These are phyloP conservation scores for Caenorhabditis afra DNA, from an alignment of 2,888 invertebrate genomes.

Conservation along the genomic window DNA sequence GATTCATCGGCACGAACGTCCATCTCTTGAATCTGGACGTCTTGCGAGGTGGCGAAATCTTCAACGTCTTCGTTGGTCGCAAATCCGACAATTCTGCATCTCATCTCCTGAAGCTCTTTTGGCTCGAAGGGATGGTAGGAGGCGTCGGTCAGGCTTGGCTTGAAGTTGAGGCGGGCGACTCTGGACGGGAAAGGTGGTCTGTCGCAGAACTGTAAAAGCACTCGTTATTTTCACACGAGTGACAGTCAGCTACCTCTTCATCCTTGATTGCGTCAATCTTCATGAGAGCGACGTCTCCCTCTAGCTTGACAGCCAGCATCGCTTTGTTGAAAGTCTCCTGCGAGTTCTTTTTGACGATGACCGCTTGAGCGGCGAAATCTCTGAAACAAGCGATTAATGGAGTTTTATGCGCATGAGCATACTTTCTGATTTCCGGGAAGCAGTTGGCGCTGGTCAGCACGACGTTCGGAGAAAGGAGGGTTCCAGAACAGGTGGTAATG, in stretches of 20 bases:
- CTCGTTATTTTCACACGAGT: neutral
- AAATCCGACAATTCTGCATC: slow-evolving; percentile 57
- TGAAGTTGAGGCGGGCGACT: slow-evolving; percentile 46
- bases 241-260: slow-evolving; percentile 8
- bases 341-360: slow-evolving; percentile 22
- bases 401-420: no score
- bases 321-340: slow-evolving; percentile 25
- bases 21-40: slow-evolving; percentile 36
- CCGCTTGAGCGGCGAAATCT: slow-evolving; percentile 24
- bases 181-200: slow-evolving; percentile 35
- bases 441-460: slow-evolving; percentile 56
- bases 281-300: slow-evolving; percentile 48
- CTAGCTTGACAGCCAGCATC: slow-evolving; percentile 46
- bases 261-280: slow-evolving; percentile 38
- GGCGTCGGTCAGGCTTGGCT: slow-evolving; percentile 44
- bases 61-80: slow-evolving; percentile 51
- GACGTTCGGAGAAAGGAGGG: slow-evolving; percentile 49
- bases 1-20: slow-evolving; percentile 21
- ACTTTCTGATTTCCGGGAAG: slow-evolving; percentile 32
- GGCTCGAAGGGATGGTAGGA: slow-evolving; percentile 27
- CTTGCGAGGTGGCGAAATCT: slow-evolving; percentile 15
- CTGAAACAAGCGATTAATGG: slow-evolving; percentile 7
- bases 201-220: slow-evolving; percentile 43
- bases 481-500: slow-evolving; percentile 54
- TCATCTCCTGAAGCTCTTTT: slow-evolving; percentile 18